These are phyloP conservation scores for Gonatopus flavifemur DNA, from an alignment of 1,140 invertebrate genomes.

Conservation along the genomic window DNA sequence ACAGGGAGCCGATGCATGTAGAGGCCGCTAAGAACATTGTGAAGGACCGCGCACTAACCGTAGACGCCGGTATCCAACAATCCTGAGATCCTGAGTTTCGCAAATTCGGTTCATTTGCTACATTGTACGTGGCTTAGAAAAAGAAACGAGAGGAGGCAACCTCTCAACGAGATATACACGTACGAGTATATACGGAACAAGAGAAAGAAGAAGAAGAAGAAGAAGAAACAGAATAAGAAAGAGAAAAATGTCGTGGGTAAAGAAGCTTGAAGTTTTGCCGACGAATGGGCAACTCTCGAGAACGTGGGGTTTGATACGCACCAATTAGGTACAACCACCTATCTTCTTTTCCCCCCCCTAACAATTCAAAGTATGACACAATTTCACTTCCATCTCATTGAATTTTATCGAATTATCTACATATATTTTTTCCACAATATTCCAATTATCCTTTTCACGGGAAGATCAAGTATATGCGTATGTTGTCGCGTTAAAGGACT, in stretches of 20 bases:
- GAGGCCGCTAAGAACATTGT: conserved; percentile 38
- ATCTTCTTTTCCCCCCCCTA: too few relatives aligned
- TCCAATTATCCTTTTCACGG: too few relatives aligned
- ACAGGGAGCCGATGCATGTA: conserved; percentile 26
- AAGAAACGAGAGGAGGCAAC: conserved; percentile 50
- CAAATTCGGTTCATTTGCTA: conserved; percentile 60
- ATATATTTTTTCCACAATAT: too few relatives aligned
- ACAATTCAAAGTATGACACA: too few relatives aligned
- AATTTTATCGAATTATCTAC: too few relatives aligned
- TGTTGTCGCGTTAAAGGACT: conserved; percentile 16
- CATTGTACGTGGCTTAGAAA: conserved; percentile 54
- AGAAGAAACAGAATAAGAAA: neutral
- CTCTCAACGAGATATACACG: conserved; percentile 25
- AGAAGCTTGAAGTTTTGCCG: neutral
- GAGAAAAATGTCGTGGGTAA: neutral
- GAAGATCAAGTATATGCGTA: neutral
- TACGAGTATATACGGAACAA: neutral
- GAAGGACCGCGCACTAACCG: conserved; percentile 7
- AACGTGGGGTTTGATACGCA: too few relatives aligned
- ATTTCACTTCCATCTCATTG: too few relatives aligned
- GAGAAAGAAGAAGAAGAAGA: neutral
- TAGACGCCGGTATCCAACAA: conserved; percentile 5
- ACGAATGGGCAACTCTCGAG: too few relatives aligned
- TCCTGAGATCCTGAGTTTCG: conserved; percentile 45
- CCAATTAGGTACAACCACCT: too few relatives aligned